phyloP scores from a whole-genome alignment of 2,113 vertebrate species.

The Taxidea taxus region DNA sequence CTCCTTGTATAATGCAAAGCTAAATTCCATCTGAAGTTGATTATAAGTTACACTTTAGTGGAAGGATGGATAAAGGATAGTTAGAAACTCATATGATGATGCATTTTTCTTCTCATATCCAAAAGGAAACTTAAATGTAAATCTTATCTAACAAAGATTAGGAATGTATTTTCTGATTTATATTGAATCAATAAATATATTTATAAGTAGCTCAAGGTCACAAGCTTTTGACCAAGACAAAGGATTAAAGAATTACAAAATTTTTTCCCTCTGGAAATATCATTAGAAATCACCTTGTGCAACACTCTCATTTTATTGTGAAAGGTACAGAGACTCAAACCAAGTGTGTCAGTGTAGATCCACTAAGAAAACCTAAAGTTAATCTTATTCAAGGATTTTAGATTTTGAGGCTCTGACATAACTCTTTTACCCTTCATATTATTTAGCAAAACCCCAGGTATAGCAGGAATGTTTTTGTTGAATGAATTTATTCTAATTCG shows the following conservation, averaged over 20 bases:
- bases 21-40: not conserved
- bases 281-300: not conserved
- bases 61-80: not conserved
- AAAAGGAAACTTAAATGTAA: not conserved
- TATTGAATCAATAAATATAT: conserved; percentile 28
- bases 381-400: not conserved
- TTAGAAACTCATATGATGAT: not conserved
- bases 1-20: not conserved
- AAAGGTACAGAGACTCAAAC: not conserved
- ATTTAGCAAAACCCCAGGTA: not conserved
- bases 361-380: not conserved
- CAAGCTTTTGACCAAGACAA: not conserved
- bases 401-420: not conserved
- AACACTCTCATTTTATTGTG: not conserved
- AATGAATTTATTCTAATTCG: not conserved
- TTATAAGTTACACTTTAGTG: not conserved
- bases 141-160: not conserved
- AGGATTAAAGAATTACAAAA: not conserved
- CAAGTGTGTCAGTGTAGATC: not conserved
- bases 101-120: not conserved
- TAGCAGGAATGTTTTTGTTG: not conserved
- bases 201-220: not conserved
- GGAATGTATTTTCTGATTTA: not conserved
- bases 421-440: not conserved
- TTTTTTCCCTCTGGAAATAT: not conserved